Evolutionary conservation across 2,797 vertebrate species (phyloP).

Genomic region (Heteromormyrus szaboi): DNA sequence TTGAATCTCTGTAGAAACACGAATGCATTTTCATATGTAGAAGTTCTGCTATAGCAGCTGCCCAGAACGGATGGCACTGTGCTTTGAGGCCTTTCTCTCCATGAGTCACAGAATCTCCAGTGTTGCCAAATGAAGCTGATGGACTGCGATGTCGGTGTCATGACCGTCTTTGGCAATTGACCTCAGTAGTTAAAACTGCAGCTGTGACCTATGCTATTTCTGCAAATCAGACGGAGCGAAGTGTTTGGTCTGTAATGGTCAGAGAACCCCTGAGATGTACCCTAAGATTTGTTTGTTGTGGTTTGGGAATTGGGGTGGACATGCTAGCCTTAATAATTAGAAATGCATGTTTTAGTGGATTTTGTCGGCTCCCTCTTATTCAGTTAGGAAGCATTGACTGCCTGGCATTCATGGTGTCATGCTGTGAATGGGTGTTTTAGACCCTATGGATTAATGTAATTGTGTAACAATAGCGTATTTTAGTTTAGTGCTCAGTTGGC

Average conservation of each 20-base stretch:
- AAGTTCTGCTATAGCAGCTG: too few species aligned
- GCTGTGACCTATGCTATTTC: not conserved
- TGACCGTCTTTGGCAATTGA: not conserved
- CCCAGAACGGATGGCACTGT: not conserved
- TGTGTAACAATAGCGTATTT: not conserved
- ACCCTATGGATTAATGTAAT: not conserved
- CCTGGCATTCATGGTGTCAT: not conserved
- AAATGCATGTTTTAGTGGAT: not conserved
- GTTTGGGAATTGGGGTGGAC: not conserved
- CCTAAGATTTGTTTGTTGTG: not conserved
- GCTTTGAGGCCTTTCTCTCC: not conserved
- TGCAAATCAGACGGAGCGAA: not conserved
- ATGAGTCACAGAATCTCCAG: not conserved
- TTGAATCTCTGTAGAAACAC: not conserved
- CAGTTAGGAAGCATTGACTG: not conserved
- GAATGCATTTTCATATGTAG: not conserved
- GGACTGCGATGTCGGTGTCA: not conserved
- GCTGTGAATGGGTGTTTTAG: not conserved
- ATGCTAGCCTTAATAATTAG: not conserved
- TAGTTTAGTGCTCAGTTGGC: not conserved
- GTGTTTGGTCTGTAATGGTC: not conserved
- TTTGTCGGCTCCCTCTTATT: not conserved
- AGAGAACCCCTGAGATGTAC: not conserved
- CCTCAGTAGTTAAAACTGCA: not conserved
- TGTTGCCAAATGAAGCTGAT: not conserved